Percentiles rank a stretch among this genome's conserved stretches.
phyloP scores from a whole-genome alignment of 1,140 invertebrate species.

The Lepidurus packardi region DNA sequence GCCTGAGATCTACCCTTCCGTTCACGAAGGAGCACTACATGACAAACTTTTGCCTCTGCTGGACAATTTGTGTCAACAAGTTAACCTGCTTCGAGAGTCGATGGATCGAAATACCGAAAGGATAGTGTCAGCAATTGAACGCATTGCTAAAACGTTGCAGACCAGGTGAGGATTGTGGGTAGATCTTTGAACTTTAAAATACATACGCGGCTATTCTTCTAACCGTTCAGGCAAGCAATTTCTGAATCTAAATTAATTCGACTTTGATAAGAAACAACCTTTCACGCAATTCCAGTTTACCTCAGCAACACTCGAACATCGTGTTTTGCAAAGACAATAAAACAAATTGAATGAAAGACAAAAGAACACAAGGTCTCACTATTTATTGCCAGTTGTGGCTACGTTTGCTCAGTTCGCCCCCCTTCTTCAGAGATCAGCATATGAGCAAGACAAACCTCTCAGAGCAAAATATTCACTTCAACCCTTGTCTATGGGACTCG shows the following conservation, averaged over 20 bases:
- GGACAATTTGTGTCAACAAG: neutral
- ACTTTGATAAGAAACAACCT: too few relatives aligned
- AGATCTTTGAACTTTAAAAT: neutral
- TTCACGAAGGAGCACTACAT: neutral
- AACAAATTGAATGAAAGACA: neutral
- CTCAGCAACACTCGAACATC: neutral
- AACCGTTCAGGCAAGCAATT: too few relatives aligned
- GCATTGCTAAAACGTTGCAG: neutral
- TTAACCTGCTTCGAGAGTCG: neutral
- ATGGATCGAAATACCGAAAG: neutral
- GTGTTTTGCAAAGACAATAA: neutral
- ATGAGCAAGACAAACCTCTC: neutral
- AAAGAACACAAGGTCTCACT: neutral
- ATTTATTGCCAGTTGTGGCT: slow-evolving; percentile 21
- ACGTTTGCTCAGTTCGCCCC: slow-evolving; percentile 8
- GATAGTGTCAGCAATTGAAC: neutral
- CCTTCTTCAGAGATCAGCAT: slow-evolving; percentile 8
- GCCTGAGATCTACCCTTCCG: neutral
- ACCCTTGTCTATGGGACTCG: neutral
- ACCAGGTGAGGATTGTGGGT: neutral
- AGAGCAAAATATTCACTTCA: neutral
- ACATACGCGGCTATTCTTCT: neutral
- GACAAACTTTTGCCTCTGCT: neutral
- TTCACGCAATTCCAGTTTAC: too few relatives aligned
- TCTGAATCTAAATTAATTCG: too few relatives aligned